phyloP scores from a whole-genome alignment of 1,140 invertebrate genomes.

The Neodiprion fabricii region DNA sequence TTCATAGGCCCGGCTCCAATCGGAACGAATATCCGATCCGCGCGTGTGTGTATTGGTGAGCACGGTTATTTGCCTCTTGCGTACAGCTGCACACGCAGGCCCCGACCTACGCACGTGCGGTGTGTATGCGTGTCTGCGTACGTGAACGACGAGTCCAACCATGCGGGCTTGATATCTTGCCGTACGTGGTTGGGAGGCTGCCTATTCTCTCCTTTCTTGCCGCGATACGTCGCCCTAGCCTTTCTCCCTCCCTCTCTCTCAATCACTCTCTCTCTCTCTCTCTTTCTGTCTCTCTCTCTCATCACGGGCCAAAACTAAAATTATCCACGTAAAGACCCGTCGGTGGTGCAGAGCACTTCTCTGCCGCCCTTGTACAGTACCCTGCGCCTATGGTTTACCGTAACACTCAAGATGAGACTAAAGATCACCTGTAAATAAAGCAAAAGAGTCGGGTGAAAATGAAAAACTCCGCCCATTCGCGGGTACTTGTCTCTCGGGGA shows the following conservation, averaged over 20 bases:
- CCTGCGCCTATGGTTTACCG: not conserved
- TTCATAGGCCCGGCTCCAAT: no score
- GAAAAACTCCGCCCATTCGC: constrained; percentile 58
- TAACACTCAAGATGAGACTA: not conserved
- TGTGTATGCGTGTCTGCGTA: not conserved
- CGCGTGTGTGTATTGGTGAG: not conserved
- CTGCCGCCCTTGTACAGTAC: not conserved
- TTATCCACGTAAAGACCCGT: not conserved
- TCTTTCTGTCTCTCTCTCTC: not conserved
- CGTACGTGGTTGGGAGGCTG: not conserved
- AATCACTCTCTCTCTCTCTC: not conserved
- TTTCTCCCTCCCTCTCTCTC: not conserved
- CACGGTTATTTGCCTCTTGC: no score
- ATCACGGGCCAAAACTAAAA: not conserved
- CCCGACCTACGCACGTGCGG: not conserved
- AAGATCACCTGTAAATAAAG: not conserved
- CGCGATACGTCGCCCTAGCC: no score
- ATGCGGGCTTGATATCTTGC: not conserved
- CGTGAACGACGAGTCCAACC: not conserved
- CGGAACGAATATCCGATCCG: not conserved
- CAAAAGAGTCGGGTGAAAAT: constrained; percentile 29
- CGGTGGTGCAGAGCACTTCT: not conserved
- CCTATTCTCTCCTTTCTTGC: not conserved
- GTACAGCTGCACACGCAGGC: not conserved
- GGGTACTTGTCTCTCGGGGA: constrained; percentile 41